Conservation (phyloP, 2,113 vertebrate genomes). For the Thamnaconus septentrionalis region DNA sequence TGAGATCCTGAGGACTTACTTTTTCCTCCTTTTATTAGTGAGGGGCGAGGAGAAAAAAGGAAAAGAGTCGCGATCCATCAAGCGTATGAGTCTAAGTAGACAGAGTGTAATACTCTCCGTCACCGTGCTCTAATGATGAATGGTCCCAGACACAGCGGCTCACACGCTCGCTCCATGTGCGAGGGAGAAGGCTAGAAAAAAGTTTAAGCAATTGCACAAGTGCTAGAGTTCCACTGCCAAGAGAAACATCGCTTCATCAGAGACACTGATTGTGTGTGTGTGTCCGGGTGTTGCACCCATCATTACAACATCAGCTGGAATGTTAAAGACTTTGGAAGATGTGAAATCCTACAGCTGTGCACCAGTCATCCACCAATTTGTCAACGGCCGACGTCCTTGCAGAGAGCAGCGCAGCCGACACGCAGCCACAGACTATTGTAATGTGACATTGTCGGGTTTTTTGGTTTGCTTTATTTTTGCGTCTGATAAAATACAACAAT, state of each 20-base stretch:
- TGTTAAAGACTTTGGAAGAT: background rate
- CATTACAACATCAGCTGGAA: background rate
- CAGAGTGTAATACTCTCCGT: constrained; percentile 21
- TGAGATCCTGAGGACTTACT: constrained; percentile 57
- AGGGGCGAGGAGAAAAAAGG: constrained; percentile 8
- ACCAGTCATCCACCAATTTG: too few species aligned
- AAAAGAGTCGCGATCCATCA: constrained; percentile 50
- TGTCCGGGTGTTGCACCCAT: constrained; percentile 12
- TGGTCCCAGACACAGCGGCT: constrained; percentile 41
- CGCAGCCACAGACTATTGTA: too few species aligned
- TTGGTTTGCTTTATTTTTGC: too few species aligned
- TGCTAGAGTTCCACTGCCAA: constrained; percentile 23
- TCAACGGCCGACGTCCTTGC: too few species aligned
- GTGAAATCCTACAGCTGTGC: too few species aligned
- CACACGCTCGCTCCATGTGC: constrained; percentile 19
- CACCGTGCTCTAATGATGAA: constrained; percentile 52
- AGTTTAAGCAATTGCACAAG: constrained; percentile 33
- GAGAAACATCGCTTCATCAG: constrained; percentile 32
- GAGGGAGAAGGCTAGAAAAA: constrained; percentile 18
- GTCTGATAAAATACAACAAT: too few species aligned
- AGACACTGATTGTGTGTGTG: constrained; percentile 1
- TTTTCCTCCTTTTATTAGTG: constrained; percentile 46
- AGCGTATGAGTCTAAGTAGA: constrained; percentile 49
- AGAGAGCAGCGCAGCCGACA: too few species aligned
- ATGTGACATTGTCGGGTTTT: too few species aligned